Conservation (phyloP, 2,797 vertebrate genomes). For the Dallia pectoralis region DNA sequence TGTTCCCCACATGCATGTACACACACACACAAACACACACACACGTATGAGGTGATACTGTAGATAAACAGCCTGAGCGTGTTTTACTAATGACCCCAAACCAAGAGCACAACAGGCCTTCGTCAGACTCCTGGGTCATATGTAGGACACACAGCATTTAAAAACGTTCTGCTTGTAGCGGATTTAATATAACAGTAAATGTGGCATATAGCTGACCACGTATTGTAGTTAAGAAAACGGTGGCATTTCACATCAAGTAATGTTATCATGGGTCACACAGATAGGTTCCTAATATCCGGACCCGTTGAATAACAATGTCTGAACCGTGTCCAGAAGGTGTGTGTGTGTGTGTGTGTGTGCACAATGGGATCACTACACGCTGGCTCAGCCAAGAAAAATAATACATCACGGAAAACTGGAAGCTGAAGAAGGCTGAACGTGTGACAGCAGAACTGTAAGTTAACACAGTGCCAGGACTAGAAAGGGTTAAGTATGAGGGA, state of each 20-base stretch:
- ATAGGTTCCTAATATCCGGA: constrained; percentile 36
- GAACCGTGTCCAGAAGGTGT: constrained; percentile 14
- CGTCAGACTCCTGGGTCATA: not conserved
- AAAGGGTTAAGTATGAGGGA: too few species aligned
- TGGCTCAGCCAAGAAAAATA: not conserved
- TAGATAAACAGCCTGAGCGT: too few species aligned
- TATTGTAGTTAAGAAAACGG: constrained; percentile 62
- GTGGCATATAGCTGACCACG: constrained; percentile 26
- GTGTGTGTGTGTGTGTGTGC: too few species aligned
- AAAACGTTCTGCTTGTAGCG: not conserved
- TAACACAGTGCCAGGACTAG: not conserved
- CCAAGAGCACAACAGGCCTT: not conserved
- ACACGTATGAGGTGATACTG: too few species aligned
- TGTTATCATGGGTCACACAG: not conserved
- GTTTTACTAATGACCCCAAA: too few species aligned
- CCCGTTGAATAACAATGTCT: constrained; percentile 34
- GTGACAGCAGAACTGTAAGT: too few species aligned
- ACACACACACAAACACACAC: too few species aligned
- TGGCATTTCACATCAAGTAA: constrained; percentile 10
- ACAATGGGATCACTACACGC: constrained; percentile 23
- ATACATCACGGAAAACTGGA: too few species aligned
- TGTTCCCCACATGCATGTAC: too few species aligned
- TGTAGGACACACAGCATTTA: too few species aligned
- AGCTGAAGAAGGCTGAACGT: too few species aligned
- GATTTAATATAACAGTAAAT: not conserved